Base-by-base conservation (phyloP, 2,113 vertebrate species). In the Symphodus melops region DNA sequence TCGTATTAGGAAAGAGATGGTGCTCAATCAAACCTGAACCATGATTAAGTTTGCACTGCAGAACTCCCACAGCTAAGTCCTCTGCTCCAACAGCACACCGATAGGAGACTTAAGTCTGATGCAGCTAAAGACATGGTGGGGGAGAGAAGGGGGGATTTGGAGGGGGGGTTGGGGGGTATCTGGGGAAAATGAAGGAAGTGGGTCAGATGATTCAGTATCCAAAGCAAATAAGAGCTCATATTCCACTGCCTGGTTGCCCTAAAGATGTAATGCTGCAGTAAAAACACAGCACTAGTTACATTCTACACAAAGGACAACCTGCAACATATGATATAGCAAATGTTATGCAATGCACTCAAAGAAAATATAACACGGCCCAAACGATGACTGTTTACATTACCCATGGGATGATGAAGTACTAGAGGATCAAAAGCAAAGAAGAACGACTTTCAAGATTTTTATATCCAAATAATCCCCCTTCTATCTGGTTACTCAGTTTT, bases 131-230 rank as follows among this genome's bases (percentile, higher is more conserved):
- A 48, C 48, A 25, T 46, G 52, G 68, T 64, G 70, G 16, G 19
- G 86, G 68, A 66, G 72, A 56, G 78, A 61, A 61, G 57, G 16
- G 39, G 62, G 64, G 68, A 72, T 61, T 68, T 65, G 69, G 51
- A 39, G 53, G 68, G n/a, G n/a, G 54, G 64, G 42, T 13, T 62
- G 69, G 54, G 48, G 54, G 70, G 52, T 75, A 39, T 75, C 79
- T 3, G 41, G 88, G 89, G 84, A 81, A 86, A 82, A 80, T 83
- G 46, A 73, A 66, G 79, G 86, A 92, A 91, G 85, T 92, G 84
- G 92, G 92, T 91, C 86, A 89, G 85, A 88, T 80, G 83, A 90
- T 85, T 89, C 72, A 56, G 89, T 88, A 86, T 88, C 85, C 89
- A 89, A 86, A 89, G 85, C 82, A 91, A 91, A 91, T 68, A 91